phyloP scores from a whole-genome alignment of 2,797 vertebrate species.

The Eulemur mongoz region DNA sequence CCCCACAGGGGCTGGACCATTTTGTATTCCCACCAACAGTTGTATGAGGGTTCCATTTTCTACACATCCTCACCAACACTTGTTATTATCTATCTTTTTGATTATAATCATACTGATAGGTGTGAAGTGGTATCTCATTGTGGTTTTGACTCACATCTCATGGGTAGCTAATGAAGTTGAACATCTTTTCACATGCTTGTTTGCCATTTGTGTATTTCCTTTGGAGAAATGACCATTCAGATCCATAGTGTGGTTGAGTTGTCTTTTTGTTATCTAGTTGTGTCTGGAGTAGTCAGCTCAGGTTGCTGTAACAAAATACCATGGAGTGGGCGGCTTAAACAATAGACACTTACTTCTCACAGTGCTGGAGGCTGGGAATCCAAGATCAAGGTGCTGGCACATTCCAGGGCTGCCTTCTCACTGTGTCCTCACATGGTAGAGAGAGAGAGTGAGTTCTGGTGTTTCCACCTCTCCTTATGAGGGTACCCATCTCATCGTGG shows the following conservation, averaged over 20 bases:
- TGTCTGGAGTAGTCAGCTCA: background rate
- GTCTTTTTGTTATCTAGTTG: background rate
- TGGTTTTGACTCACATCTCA: background rate
- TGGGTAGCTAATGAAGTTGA: background rate
- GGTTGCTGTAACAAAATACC: background rate
- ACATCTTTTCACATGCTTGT: background rate
- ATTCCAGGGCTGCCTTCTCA: background rate
- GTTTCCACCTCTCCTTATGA: background rate
- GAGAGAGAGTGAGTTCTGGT: background rate
- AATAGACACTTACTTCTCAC: background rate
- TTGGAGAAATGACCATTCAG: background rate
- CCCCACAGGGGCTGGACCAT: rapidly evolving
- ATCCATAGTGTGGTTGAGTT: background rate
- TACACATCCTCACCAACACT: background rate
- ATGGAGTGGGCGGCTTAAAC: background rate
- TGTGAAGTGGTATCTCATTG: background rate
- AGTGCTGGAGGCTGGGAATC: background rate
- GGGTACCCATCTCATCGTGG: background rate
- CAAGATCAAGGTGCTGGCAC: background rate
- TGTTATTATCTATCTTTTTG: background rate
- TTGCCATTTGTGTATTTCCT: background rate
- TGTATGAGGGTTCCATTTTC: background rate
- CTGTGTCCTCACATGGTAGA: background rate
- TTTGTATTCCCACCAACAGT: background rate
- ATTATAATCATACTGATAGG: background rate